These are phyloP conservation scores for Morus bassanus DNA, from an alignment of 2,797 vertebrate genomes.

Conservation along the genomic window DNA sequence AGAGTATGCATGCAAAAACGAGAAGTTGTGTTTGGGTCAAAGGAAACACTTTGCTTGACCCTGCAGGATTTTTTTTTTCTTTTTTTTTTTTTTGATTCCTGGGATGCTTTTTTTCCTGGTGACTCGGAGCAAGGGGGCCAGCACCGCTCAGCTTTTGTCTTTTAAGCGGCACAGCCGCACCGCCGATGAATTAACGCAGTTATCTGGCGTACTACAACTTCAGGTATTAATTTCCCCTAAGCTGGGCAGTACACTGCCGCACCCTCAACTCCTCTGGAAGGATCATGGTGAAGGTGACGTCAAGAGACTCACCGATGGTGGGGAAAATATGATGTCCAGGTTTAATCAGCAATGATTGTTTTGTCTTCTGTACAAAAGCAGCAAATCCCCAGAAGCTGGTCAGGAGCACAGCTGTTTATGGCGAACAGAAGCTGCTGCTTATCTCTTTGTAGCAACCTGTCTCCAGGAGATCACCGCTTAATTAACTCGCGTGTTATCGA, in stretches of 20 bases:
- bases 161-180: neutral
- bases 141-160: neutral
- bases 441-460: constrained; percentile 76
- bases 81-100: neutral
- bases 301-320: neutral
- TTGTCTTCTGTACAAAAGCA: constrained; percentile 70
- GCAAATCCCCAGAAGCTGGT: constrained; percentile 69
- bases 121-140: neutral
- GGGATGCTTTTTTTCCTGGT: neutral
- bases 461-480: constrained; percentile 76
- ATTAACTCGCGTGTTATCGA: constrained; percentile 73
- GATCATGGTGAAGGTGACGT: constrained; percentile 15
- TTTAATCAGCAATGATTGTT: constrained; percentile 62
- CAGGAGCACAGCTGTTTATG: constrained; percentile 67
- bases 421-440: constrained; percentile 59
- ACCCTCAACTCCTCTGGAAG: neutral
- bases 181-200: neutral
- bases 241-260: neutral
- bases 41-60: neutral
- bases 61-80: neutral
- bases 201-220: neutral
- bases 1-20: neutral
- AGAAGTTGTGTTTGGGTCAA: neutral
- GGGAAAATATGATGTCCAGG: constrained; percentile 28
- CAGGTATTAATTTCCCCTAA: constrained; percentile 27